A percentile compares a stretch with the other conserved stretches of the same genome.
Conservation (phyloP, 2,113 vertebrate genomes). For the Opisthocomus hoazin region DNA sequence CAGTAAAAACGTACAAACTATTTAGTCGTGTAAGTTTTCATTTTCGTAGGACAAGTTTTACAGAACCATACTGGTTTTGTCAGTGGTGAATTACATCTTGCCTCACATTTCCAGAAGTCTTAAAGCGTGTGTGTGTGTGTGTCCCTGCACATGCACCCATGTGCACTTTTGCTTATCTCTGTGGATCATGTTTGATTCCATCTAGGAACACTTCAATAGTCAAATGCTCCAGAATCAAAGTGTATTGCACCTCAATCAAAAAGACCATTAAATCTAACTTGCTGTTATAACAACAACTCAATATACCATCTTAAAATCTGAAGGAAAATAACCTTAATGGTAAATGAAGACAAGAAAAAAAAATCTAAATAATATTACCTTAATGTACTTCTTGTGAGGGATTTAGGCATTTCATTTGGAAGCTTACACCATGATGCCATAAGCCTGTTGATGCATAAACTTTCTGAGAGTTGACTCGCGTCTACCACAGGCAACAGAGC, state of each 20-base stretch:
- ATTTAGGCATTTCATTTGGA: background rate
- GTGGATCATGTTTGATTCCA: fast-evolving
- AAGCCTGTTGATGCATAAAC: background rate
- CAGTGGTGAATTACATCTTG: background rate
- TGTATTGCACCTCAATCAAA: background rate
- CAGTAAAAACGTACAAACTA: background rate
- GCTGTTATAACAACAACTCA: background rate
- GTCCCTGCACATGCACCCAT: fast-evolving
- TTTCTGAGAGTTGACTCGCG: background rate
- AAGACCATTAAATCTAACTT: background rate
- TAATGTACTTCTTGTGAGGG: background rate
- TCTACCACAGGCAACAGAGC: background rate
- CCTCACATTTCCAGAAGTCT: background rate
- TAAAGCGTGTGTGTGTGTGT: too few species aligned
- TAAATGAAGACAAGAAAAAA: background rate
- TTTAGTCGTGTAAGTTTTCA: background rate
- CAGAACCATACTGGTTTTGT: background rate
- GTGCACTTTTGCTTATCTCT: background rate
- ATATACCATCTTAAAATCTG: background rate
- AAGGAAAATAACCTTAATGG: background rate
- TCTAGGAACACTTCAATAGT: background rate
- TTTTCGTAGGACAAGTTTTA: background rate
- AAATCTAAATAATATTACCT: background rate
- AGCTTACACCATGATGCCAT: background rate
- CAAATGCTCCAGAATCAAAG: background rate